Conservation (phyloP, 2,797 vertebrate species). For the Paratrypauchen microcephalus region DNA sequence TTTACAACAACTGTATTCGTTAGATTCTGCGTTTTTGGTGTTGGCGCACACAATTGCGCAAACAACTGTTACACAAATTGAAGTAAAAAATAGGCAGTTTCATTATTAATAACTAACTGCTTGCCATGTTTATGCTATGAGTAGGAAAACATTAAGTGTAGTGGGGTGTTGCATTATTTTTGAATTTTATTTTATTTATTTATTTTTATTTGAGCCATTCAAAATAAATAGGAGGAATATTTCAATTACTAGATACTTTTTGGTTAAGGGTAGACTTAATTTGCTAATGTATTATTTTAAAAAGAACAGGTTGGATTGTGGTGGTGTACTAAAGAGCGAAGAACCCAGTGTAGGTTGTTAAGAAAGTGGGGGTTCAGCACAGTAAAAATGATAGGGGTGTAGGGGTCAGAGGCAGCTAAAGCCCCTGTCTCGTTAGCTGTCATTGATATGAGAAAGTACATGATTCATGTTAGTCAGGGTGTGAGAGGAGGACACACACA, state of each 20-base stretch:
- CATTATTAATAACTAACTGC: not conserved
- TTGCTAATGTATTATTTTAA: no score
- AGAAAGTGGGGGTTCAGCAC: slow-evolving; percentile 35
- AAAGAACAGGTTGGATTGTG: not conserved
- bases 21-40: not conserved
- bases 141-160: not conserved
- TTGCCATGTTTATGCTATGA: not conserved
- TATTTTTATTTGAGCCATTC: not conserved
- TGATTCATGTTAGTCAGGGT: slow-evolving; percentile 82
- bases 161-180: not conserved
- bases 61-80: not conserved
- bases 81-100: not conserved
- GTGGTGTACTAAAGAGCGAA: not conserved
- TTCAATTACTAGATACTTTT: not conserved
- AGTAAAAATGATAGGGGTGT: slow-evolving; percentile 58
- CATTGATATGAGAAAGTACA: slow-evolving; percentile 83
- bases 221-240: not conserved
- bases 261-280: not conserved
- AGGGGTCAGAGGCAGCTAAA: slow-evolving; percentile 65
- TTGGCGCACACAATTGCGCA: not conserved
- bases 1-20: not conserved
- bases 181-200: not conserved
- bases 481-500: slow-evolving; percentile 52
- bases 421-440: slow-evolving; percentile 80
- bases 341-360: not conserved